Percentiles rank a stretch among this genome's conserved stretches.
phyloP scores from a whole-genome alignment of 2,113 vertebrate species.

The Crypturellus undulatus region DNA sequence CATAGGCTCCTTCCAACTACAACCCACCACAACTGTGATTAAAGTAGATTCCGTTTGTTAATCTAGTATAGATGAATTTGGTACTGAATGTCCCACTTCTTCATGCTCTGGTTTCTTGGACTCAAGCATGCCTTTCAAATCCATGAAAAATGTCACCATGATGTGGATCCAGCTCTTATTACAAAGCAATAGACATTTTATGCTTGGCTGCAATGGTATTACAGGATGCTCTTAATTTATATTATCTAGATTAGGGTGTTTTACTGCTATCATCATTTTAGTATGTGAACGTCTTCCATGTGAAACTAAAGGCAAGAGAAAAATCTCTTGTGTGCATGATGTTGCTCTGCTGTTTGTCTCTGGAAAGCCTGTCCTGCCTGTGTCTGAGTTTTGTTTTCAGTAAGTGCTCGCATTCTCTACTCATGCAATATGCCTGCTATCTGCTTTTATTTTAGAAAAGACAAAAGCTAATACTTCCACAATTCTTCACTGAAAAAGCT shows the following conservation, averaged over 20 bases:
- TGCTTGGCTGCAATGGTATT: constrained; percentile 47
- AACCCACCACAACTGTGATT: not conserved
- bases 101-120: constrained; percentile 7
- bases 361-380: not conserved
- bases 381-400: not conserved
- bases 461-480: not conserved
- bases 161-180: constrained; percentile 36
- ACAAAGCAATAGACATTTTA: constrained; percentile 55
- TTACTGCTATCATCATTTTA: constrained; percentile 1
- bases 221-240: constrained; percentile 57
- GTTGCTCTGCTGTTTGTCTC: not conserved
- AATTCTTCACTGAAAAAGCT: not conserved
- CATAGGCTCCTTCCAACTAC: not conserved
- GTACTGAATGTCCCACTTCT: not conserved
- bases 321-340: not conserved
- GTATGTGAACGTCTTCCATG: constrained; percentile 6
- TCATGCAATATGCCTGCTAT: not conserved
- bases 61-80: constrained; percentile 23
- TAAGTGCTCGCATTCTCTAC: not conserved
- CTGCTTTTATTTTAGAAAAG: not conserved
- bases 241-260: constrained; percentile 45
- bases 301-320: not conserved
- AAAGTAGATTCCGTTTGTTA: constrained; percentile 24
- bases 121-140: not conserved
- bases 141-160: constrained; percentile 12